These are phyloP conservation scores for Hirtodrosophila trivittata DNA, from an alignment of 2,888 invertebrate genomes.

Conservation along the genomic window DNA sequence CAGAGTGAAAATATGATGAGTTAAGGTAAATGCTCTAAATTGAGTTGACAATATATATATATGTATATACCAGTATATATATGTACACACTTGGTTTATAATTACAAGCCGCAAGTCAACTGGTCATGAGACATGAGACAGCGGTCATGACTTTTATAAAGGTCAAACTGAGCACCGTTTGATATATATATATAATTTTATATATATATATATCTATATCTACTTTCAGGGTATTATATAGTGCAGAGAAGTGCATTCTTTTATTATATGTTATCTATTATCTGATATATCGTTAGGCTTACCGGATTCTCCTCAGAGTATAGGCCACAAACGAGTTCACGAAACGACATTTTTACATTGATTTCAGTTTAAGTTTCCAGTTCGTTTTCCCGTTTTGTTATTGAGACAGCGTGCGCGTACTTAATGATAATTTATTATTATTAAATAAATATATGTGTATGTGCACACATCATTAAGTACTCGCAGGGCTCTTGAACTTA, in stretches of 20 bases:
- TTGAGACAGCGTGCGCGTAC: slow-evolving; percentile 17
- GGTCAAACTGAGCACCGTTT: background rate
- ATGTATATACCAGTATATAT: background rate
- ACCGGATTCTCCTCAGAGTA: slow-evolving; percentile 87
- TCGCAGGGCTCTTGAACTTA: slow-evolving; percentile 56
- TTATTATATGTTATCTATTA: too few species aligned
- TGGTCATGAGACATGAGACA: slow-evolving; percentile 12
- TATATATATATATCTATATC: background rate
- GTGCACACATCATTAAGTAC: slow-evolving; percentile 2
- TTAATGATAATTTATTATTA: slow-evolving; percentile 53
- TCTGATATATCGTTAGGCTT: too few species aligned
- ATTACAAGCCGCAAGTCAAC: slow-evolving; percentile 13
- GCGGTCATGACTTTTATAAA: slow-evolving; percentile 24
- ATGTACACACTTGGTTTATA: slow-evolving; percentile 11
- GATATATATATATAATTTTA: background rate
- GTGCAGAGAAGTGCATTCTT: background rate
- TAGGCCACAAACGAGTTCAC: slow-evolving; percentile 87
- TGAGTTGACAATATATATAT: slow-evolving; percentile 1
- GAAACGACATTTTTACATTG: slow-evolving; percentile 75
- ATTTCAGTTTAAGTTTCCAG: slow-evolving; percentile 9
- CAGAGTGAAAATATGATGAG: background rate
- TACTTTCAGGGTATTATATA: background rate
- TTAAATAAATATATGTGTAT: slow-evolving; percentile 19
- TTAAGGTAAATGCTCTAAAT: slow-evolving; percentile 22
- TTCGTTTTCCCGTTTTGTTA: slow-evolving; percentile 24